phyloP scores from a whole-genome alignment of 1,140 invertebrate species.

The Aphelinus certus region DNA sequence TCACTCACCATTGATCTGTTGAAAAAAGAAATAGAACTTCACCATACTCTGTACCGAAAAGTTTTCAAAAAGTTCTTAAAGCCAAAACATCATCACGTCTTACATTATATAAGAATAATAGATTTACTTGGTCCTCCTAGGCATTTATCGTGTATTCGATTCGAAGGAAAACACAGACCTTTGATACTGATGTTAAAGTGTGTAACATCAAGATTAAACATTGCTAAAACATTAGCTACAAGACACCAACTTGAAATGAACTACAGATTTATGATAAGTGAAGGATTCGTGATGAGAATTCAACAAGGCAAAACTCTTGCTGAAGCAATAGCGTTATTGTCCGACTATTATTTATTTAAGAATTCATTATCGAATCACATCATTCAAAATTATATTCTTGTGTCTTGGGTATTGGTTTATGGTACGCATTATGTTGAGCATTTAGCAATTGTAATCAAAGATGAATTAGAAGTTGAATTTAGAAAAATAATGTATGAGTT shows the following conservation, averaged over 20 bases:
- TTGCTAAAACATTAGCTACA: conserved; percentile 37
- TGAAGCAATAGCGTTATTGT: conserved; percentile 11
- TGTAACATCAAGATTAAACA: conserved; percentile 36
- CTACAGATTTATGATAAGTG: conserved; percentile 26
- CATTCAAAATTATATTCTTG: conserved; percentile 3
- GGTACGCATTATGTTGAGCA: not conserved
- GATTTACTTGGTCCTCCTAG: conserved; percentile 39
- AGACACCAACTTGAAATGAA: conserved; percentile 34
- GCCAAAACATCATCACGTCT: conserved; percentile 40
- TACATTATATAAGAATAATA: conserved; percentile 18
- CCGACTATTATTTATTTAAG: conserved; percentile 1
- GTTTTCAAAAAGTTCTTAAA: conserved; percentile 39
- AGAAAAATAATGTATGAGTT: conserved; percentile 10
- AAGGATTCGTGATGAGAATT: conserved; percentile 26
- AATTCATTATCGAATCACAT: not conserved
- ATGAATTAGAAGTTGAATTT: not conserved
- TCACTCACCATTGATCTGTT: conserved; percentile 7
- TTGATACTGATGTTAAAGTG: conserved; percentile 37
- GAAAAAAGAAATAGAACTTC: conserved; percentile 28
- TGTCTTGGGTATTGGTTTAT: conserved; percentile 4
- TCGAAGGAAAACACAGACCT: conserved; percentile 41
- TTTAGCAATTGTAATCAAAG: not conserved
- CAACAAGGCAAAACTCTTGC: not conserved
- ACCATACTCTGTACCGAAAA: conserved; percentile 43
- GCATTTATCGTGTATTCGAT: conserved; percentile 37